phyloP scores from a whole-genome alignment of 2,113 vertebrate species.

The Lasiurus cinereus region DNA sequence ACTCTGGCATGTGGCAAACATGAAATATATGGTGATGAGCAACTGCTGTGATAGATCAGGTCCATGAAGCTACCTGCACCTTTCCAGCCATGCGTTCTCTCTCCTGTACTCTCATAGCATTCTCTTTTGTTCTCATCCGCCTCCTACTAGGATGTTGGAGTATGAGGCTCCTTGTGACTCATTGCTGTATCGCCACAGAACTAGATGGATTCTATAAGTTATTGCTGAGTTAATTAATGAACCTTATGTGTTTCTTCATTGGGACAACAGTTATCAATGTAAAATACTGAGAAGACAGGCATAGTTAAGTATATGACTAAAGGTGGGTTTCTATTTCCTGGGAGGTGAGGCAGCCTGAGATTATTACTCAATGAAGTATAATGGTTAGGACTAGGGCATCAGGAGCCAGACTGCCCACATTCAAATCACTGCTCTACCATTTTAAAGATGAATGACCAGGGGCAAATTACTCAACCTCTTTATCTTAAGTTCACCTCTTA shows the following conservation, averaged over 20 bases:
- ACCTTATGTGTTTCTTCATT: background rate
- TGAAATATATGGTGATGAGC: background rate
- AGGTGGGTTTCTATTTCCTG: background rate
- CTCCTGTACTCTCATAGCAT: background rate
- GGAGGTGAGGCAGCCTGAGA: background rate
- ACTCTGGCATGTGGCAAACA: background rate
- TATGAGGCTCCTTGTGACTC: background rate
- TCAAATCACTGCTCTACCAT: background rate
- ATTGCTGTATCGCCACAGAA: background rate
- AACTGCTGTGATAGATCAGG: too few relatives aligned
- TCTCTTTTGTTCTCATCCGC: background rate
- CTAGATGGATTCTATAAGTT: background rate
- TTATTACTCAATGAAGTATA: accelerated
- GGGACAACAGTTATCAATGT: background rate
- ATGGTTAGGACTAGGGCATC: background rate
- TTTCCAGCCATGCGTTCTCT: accelerated
- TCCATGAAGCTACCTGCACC: background rate
- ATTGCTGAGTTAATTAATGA: background rate
- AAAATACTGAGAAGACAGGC: background rate
- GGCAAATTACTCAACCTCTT: background rate
- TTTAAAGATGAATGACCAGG: background rate
- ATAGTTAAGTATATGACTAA: background rate
- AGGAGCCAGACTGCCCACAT: background rate
- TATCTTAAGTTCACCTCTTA: background rate
- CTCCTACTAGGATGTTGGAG: background rate